Percentiles rank a stretch among this genome's conserved stretches.
These are phyloP conservation scores for Tichodroma muraria DNA, from an alignment of 2,113 vertebrate species.

Conservation along the genomic window DNA sequence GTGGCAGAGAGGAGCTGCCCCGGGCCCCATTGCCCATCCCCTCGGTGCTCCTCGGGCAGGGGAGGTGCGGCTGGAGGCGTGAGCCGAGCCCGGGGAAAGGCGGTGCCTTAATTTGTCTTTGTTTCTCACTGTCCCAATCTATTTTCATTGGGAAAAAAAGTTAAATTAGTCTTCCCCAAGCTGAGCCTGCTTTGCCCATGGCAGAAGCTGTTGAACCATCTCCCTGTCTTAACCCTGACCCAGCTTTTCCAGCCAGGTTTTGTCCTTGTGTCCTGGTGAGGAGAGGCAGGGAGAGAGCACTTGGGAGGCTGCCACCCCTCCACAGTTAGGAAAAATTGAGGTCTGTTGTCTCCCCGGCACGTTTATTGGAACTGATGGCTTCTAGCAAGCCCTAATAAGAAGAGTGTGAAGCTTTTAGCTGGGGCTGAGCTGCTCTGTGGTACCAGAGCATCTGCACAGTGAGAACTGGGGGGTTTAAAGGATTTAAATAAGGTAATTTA, in stretches of 20 bases:
- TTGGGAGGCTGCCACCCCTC: background rate
- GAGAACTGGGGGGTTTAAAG: background rate
- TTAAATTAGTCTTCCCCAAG: background rate
- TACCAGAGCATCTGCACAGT: background rate
- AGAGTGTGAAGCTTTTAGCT: background rate
- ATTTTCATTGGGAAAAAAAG: background rate
- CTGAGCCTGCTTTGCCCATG: background rate
- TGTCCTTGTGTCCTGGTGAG: background rate
- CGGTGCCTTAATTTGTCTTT: background rate
- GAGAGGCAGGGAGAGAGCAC: background rate
- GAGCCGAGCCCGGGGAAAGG: background rate
- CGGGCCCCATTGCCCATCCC: background rate
- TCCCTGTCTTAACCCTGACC: background rate
- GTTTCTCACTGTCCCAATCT: background rate
- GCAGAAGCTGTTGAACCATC: background rate
- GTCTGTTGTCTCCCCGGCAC: background rate
- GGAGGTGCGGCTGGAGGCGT: background rate
- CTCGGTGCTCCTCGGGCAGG: background rate
- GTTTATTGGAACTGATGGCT: background rate
- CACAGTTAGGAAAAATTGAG: background rate
- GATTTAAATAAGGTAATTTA: background rate
- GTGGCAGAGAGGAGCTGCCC: background rate
- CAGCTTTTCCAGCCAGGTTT: background rate
- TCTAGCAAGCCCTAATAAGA: background rate
- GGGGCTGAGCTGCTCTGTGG: background rate